Conservation (phyloP, 2,797 vertebrate genomes). For the Ceryle rudis region DNA sequence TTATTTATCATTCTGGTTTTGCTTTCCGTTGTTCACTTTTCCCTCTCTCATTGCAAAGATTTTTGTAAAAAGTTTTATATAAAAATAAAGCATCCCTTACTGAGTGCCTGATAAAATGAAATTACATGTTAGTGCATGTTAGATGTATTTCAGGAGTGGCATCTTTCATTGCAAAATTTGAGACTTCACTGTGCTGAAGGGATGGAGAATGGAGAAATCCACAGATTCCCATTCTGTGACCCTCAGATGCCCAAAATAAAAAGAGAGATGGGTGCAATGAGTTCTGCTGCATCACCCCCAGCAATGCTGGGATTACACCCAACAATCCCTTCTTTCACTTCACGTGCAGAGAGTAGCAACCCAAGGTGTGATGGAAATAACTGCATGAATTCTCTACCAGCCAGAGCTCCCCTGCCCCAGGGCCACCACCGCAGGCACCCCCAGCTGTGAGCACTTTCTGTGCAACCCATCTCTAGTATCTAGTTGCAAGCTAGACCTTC, state of each 20-base stretch:
- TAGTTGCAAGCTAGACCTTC: background rate
- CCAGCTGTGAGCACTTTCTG: background rate
- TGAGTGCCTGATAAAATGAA: background rate
- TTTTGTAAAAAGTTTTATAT: background rate
- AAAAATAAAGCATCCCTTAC: background rate
- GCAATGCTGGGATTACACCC: accelerated
- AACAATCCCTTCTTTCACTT: background rate
- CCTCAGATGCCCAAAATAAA: background rate
- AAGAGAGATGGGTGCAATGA: background rate
- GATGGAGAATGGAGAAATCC: background rate
- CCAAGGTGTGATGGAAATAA: background rate
- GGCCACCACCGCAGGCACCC: background rate
- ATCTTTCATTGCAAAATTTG: background rate
- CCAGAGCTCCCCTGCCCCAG: background rate
- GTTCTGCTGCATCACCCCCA: background rate
- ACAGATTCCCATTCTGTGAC: background rate
- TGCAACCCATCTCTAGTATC: background rate
- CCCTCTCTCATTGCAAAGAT: background rate
- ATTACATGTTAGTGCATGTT: background rate
- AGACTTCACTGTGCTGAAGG: background rate
- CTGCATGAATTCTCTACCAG: background rate
- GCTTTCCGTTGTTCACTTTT: background rate
- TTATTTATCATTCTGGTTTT: background rate
- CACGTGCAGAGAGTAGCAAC: background rate
- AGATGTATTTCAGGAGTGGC: background rate